Evolutionary conservation across 2,113 vertebrate genomes (phyloP).

Genomic region (Chaetops frenatus): DNA sequence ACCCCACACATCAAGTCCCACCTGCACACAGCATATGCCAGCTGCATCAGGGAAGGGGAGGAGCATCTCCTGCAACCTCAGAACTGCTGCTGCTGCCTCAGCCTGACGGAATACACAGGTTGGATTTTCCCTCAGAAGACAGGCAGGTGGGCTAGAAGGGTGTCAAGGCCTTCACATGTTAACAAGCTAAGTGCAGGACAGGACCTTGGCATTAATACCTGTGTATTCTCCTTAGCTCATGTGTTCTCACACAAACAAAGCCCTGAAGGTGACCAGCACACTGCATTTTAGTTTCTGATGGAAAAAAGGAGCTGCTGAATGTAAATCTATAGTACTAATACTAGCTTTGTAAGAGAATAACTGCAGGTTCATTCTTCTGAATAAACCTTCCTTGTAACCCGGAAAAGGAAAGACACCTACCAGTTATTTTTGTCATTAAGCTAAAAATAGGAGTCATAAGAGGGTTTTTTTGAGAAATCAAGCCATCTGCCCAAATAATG

Average conservation of each 20-base stretch:
- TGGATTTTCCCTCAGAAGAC: neutral
- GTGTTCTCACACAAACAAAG: neutral
- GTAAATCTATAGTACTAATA: neutral
- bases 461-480: neutral
- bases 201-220: neutral
- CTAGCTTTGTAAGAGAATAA: neutral
- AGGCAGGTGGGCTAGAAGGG: neutral
- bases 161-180: neutral
- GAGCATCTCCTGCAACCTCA: neutral
- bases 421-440: neutral
- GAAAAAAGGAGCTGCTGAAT: neutral
- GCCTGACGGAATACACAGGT: neutral
- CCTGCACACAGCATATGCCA: rapidly evolving
- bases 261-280: neutral
- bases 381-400: neutral
- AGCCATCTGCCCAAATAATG: neutral
- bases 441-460: neutral
- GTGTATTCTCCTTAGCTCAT: neutral
- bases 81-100: neutral
- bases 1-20: neutral
- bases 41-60: neutral
- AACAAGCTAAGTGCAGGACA: neutral
- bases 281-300: neutral
- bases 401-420: neutral
- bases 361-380: neutral